A percentile compares a stretch with the other conserved stretches of the same genome.
Evolutionary conservation across 1,140 invertebrate species (phyloP).

Genomic region (Triops longicaudatus): DNA sequence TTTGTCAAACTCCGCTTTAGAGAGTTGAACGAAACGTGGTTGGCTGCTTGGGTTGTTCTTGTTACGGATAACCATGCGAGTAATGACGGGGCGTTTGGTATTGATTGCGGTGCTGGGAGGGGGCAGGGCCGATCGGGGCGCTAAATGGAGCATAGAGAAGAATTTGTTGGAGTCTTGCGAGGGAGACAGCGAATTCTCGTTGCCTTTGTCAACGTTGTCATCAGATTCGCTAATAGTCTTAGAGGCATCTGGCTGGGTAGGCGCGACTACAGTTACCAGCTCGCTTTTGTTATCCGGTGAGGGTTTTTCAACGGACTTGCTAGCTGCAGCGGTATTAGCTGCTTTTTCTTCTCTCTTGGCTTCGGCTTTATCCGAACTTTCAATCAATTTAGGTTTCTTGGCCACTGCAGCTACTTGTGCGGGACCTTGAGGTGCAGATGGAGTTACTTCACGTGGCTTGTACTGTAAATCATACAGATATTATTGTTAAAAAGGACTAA

Average conservation of each 20-base stretch:
- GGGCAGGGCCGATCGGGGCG: slow-evolving; percentile 16
- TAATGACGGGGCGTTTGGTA: background rate
- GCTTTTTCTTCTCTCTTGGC: slow-evolving; percentile 22
- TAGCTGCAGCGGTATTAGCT: slow-evolving; percentile 15
- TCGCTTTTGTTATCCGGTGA: background rate
- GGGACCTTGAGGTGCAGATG: background rate
- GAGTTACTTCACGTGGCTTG: background rate
- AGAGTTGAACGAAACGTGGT: background rate
- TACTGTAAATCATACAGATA: slow-evolving; percentile 5
- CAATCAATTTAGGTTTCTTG: slow-evolving; percentile 25
- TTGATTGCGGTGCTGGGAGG: background rate
- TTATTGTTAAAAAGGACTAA: background rate
- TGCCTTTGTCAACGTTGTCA: background rate
- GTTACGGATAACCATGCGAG: background rate
- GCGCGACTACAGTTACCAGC: no score
- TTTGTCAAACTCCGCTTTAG: background rate
- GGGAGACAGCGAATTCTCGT: background rate
- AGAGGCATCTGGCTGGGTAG: background rate
- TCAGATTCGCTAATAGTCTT: background rate
- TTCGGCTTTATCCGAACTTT: slow-evolving; percentile 22
- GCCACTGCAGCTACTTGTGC: slow-evolving; percentile 22
- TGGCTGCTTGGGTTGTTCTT: background rate
- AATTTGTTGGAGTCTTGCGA: slow-evolving; percentile 21
- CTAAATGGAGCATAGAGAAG: slow-evolving; percentile 24
- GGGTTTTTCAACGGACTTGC: background rate